These are phyloP conservation scores for Cephalopachus bancanus DNA, from an alignment of 2,797 vertebrate genomes.

Conservation along the genomic window DNA sequence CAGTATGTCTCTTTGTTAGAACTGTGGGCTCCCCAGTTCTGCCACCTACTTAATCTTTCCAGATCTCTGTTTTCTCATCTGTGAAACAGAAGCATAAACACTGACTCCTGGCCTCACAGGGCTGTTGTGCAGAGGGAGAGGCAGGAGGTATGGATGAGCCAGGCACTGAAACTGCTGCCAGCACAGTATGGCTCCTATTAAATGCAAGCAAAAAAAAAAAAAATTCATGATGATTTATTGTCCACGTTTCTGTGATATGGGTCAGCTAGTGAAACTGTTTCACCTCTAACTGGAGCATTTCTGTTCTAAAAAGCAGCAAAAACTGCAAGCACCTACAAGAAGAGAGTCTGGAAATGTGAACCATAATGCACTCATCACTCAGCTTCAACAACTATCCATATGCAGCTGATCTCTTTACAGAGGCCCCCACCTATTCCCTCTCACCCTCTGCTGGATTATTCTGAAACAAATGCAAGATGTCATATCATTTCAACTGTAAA, in stretches of 20 bases:
- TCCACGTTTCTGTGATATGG: background rate
- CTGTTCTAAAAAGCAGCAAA: conserved; percentile 15
- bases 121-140: accelerated
- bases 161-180: background rate
- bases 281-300: background rate
- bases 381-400: accelerated
- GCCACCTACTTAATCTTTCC: background rate
- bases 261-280: background rate
- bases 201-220: background rate
- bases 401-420: accelerated
- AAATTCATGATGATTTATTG: background rate
- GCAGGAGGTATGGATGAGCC: accelerated
- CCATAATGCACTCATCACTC: accelerated
- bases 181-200: accelerated
- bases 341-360: background rate
- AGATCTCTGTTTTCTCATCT: background rate
- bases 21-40: background rate
- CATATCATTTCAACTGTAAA: too few species aligned
- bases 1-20: background rate
- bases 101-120: background rate
- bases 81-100: background rate
- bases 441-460: too few species aligned
- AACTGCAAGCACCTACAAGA: background rate
- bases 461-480: background rate
- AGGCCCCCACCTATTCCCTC: accelerated